Percentiles rank a stretch among this genome's conserved stretches.
phyloP scores from a whole-genome alignment of 2,113 vertebrate genomes.

The Rhagologus leucostigma region DNA sequence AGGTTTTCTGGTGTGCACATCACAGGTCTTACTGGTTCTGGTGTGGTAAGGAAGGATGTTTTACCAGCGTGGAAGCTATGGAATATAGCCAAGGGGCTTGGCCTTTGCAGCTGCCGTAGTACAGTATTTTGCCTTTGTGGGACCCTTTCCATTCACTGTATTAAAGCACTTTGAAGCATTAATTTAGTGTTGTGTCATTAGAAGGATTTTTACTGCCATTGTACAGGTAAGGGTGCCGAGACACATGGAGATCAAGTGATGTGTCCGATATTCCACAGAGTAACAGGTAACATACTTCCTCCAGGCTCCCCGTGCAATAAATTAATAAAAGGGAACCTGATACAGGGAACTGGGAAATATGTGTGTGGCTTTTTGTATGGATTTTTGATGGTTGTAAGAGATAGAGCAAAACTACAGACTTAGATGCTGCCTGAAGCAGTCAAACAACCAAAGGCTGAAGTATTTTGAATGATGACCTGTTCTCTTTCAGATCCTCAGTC shows the following conservation, averaged over 20 bases:
- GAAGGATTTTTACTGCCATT: background rate
- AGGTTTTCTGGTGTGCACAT: background rate
- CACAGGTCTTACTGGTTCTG: background rate
- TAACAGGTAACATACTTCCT: background rate
- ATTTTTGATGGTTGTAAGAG: background rate
- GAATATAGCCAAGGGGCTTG: background rate
- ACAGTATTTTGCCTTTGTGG: background rate
- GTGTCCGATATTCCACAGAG: background rate
- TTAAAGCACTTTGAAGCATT: background rate
- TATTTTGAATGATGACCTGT: background rate
- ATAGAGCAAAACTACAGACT: background rate
- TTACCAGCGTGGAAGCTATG: background rate
- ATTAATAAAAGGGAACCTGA: background rate
- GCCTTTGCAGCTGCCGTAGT: background rate
- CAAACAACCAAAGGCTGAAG: background rate
- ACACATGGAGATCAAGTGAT: background rate
- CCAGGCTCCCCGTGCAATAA: background rate
- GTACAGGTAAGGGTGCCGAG: background rate
- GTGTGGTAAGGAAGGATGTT: background rate
- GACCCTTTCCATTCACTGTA: background rate
- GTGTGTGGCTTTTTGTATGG: background rate
- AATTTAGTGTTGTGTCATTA: background rate
- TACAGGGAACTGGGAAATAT: background rate
- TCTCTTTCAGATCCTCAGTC: background rate
- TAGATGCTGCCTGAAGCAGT: background rate